Evolutionary conservation across 2,113 vertebrate species (phyloP).

Genomic region (Ceuthmochares aereus): DNA sequence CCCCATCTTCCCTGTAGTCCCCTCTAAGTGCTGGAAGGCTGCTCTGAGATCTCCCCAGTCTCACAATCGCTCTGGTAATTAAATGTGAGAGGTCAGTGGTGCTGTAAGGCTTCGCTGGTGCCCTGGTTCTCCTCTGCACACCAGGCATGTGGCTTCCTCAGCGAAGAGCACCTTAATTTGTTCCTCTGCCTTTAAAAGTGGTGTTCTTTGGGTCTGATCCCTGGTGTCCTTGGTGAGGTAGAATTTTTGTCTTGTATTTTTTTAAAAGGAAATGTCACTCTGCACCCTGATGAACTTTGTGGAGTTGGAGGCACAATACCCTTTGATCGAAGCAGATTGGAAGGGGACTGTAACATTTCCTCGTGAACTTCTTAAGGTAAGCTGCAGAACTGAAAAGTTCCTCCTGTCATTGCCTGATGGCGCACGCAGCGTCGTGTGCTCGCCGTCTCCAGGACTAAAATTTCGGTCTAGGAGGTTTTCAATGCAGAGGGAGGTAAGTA

Average conservation of each 20-base stretch:
- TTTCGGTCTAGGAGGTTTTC: neutral
- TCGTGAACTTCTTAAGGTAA: constrained; percentile 82
- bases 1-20: too few species aligned
- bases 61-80: rapidly evolving
- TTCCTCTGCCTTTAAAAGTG: neutral
- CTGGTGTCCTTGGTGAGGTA: neutral
- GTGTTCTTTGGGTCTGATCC: neutral
- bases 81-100: rapidly evolving
- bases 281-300: constrained; percentile 90
- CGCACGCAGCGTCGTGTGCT: rapidly evolving
- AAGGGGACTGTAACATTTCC: constrained; percentile 87
- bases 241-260: rapidly evolving
- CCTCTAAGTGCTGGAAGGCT: too few species aligned
- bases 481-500: rapidly evolving
- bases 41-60: too few species aligned
- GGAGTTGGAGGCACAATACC: constrained; percentile 81
- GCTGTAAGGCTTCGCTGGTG: rapidly evolving
- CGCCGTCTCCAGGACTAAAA: neutral
- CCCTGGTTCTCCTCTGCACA: neutral
- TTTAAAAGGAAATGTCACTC: constrained; percentile 82
- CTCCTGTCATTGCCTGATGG: rapidly evolving
- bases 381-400: neutral
- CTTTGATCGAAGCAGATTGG: constrained; percentile 85
- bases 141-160: rapidly evolving
- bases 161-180: rapidly evolving